phyloP scores from a whole-genome alignment of 2,888 invertebrate genomes.

The Galeopsomyia nigrocyanea region DNA sequence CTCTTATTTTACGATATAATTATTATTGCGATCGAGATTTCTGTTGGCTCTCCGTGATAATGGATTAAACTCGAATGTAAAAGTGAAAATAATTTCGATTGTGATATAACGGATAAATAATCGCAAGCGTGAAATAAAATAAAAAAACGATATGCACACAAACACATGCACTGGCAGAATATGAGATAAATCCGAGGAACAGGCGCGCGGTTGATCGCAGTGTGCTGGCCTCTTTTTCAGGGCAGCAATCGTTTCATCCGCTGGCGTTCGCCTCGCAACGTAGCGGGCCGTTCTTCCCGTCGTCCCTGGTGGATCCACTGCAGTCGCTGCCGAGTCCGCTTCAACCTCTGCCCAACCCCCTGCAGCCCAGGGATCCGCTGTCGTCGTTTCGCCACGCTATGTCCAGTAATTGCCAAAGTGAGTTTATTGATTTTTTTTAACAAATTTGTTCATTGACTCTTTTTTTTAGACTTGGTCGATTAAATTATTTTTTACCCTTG shows the following conservation, averaged over 20 bases:
- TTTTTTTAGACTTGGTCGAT: too few relatives aligned
- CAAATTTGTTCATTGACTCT: neutral
- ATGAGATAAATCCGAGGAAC: conserved; percentile 71
- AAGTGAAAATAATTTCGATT: too few relatives aligned
- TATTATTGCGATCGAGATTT: neutral
- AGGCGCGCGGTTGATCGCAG: conserved; percentile 73
- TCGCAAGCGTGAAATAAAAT: neutral
- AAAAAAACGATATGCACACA: neutral
- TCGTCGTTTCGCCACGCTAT: conserved; percentile 92
- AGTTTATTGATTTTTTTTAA: conserved; percentile 70
- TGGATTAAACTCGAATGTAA: too few relatives aligned
- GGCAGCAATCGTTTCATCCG: conserved; percentile 93
- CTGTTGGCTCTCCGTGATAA: too few relatives aligned
- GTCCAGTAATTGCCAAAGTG: conserved; percentile 91
- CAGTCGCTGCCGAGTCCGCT: conserved; percentile 66
- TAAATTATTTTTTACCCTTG: too few relatives aligned
- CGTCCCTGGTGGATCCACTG: conserved; percentile 65
- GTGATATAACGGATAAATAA: too few relatives aligned
- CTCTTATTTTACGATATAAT: conserved; percentile 1
- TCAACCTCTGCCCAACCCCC: conserved; percentile 65
- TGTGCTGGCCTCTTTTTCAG: conserved; percentile 86
- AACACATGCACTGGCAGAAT: conserved; percentile 27
- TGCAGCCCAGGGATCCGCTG: conserved; percentile 86
- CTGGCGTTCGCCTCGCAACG: conserved; percentile 81
- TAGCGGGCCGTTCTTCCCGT: conserved; percentile 66